Base-by-base conservation (phyloP, 1,140 invertebrate genomes). In the Dolichoris vasculosae region DNA sequence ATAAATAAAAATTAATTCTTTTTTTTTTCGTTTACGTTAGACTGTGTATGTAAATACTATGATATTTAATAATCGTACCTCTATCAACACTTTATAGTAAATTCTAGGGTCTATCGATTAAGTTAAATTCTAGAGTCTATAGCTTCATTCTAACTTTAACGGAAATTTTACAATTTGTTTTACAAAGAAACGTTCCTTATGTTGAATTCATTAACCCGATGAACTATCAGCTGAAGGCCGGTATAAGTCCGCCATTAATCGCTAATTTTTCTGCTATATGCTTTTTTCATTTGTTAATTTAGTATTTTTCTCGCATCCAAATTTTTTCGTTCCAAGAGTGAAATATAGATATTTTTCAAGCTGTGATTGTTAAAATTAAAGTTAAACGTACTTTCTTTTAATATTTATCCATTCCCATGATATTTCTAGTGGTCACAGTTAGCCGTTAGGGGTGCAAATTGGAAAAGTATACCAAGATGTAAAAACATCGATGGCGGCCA, bases 211-310 rank as follows among this genome's bases (percentile, higher is more conserved):
- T 30, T 73, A 69, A 82, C 81, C 67, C 26, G 67, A 15, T 82
- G 67, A 82, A 64, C 80, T 71, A 26, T 51, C 67, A 82, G 46
- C 40, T 71, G 64, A 67, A 82, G 80, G 67, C 32, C 69, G 67
- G 32, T 82, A 26, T 7, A 63, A n/a, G 26, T 69, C 79, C 79
- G 79, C 79, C 79, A 81, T 81, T 71, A 64, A 30, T 20, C 43
- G 32, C 20, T 4, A 59, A 59, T 59, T 59, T 26, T 59, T 43
- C 26, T 43, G 38, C 23, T 23, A 73, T 67, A 2, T n/a, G 35
- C 77, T 64, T 7, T n/a, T 0, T 63, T 51, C 75, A 51, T 63
- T 79, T 63, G 76, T 79, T 63, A 23, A 7, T n/a, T 79, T 51
- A 0, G 76, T 32, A n/a, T 46, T 67, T 67, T 30, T 51, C 32